Evolutionary conservation across 2,888 invertebrate species (phyloP).

Genomic region (Achlya flavicornis): DNA sequence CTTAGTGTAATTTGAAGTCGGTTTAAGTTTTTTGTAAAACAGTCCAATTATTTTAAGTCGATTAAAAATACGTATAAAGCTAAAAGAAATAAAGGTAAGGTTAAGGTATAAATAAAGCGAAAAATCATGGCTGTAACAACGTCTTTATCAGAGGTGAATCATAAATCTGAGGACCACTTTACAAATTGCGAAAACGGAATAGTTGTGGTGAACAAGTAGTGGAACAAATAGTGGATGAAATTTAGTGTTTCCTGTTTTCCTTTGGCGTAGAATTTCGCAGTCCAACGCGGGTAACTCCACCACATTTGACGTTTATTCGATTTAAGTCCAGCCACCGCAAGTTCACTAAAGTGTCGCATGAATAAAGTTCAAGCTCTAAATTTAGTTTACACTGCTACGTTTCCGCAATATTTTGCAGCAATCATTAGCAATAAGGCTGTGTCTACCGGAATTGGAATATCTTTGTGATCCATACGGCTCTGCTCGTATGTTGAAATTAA

Average conservation of each 20-base stretch:
- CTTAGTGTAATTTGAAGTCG: too few relatives aligned
- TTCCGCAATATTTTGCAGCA: conserved; percentile 50
- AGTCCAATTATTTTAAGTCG: too few relatives aligned
- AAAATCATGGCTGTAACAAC: background rate
- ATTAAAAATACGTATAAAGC: too few relatives aligned
- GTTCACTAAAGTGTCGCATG: conserved; percentile 59
- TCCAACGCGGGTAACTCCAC: conserved; percentile 34
- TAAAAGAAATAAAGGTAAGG: too few relatives aligned
- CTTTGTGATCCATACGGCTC: background rate
- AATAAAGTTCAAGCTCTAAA: conserved; percentile 68
- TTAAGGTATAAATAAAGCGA: background rate
- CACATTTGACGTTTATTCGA: conserved; percentile 76
- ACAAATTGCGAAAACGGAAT: conserved; percentile 27
- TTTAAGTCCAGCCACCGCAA: conserved; percentile 62
- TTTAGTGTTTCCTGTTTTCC: conserved; percentile 58
- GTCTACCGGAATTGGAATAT: background rate
- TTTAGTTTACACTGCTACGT: conserved; percentile 54
- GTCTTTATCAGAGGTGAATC: conserved; percentile 9
- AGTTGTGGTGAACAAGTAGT: conserved; percentile 38
- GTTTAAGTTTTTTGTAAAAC: too few relatives aligned
- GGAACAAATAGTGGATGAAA: conserved; percentile 56
- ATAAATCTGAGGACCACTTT: conserved; percentile 27
- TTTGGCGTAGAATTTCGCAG: conserved; percentile 30
- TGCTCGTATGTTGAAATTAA: background rate
- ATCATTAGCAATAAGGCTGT: conserved; percentile 30